Conservation (phyloP, 2,113 vertebrate genomes). For the human region GRCh38 chr11:115362501-115363000, state of each 20-base stretch:
- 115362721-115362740: slow-evolving; percentile 82
- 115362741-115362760: slow-evolving; percentile 66
- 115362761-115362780: slow-evolving; percentile 66
- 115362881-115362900: background rate
- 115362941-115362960: background rate
- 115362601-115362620: background rate
- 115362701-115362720: slow-evolving; percentile 82
- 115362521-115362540: background rate
- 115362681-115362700: slow-evolving; percentile 82
- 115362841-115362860: background rate
- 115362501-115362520: slow-evolving; percentile 8
- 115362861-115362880: slow-evolving; percentile 5
- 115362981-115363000: background rate
- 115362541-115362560: slow-evolving; percentile 47
- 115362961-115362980: background rate
- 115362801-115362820: slow-evolving; percentile 41
- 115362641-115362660: slow-evolving; percentile 72
- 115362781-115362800: slow-evolving; percentile 66
- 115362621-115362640: slow-evolving; percentile 64
- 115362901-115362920: background rate
- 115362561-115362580: slow-evolving; percentile 28
- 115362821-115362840: background rate
- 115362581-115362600: slow-evolving; percentile 65
- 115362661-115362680: slow-evolving; percentile 80
- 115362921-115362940: slow-evolving; percentile 20